Conservation (phyloP, 2,113 vertebrate genomes). For the Coreoperca whiteheadi region DNA sequence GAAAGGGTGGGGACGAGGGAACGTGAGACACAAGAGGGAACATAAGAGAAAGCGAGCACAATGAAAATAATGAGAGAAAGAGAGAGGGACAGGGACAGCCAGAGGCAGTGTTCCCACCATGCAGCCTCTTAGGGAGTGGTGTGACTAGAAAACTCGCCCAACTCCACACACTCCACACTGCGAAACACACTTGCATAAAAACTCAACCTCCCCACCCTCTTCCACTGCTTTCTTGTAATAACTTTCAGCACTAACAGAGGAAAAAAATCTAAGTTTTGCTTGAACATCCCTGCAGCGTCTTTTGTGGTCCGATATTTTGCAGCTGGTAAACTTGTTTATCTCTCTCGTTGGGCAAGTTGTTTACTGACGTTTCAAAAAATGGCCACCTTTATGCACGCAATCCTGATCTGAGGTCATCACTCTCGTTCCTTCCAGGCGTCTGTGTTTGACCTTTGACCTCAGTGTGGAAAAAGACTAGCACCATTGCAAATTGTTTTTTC, state of each 20-base stretch:
- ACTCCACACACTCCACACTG: constrained; percentile 40
- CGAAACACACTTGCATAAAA: constrained; percentile 57
- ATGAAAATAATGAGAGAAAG: constrained; percentile 77
- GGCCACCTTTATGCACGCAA: constrained; percentile 25
- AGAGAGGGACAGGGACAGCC: constrained; percentile 75
- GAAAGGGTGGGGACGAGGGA: constrained; percentile 68
- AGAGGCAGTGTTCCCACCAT: constrained; percentile 77
- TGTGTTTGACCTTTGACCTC: constrained; percentile 59
- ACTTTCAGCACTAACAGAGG: constrained; percentile 53
- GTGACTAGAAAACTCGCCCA: constrained; percentile 70
- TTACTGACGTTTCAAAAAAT: constrained; percentile 29
- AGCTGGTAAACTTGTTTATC: constrained; percentile 37
- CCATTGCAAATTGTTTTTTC: neutral
- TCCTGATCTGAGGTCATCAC: constrained; percentile 28
- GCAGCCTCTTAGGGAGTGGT: constrained; percentile 77
- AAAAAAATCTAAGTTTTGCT: constrained; percentile 49
- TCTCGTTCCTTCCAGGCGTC: constrained; percentile 34
- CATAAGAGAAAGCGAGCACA: constrained; percentile 65
- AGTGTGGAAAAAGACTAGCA: neutral
- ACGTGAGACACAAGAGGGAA: constrained; percentile 69
- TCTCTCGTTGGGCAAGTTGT: constrained; percentile 34
- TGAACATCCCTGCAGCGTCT: constrained; percentile 52
- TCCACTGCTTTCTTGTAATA: constrained; percentile 42
- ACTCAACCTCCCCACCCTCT: constrained; percentile 26
- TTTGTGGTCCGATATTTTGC: constrained; percentile 35